Base-by-base conservation (phyloP, 2,888 invertebrate genomes). In the Sphaerophoria taeniata region DNA sequence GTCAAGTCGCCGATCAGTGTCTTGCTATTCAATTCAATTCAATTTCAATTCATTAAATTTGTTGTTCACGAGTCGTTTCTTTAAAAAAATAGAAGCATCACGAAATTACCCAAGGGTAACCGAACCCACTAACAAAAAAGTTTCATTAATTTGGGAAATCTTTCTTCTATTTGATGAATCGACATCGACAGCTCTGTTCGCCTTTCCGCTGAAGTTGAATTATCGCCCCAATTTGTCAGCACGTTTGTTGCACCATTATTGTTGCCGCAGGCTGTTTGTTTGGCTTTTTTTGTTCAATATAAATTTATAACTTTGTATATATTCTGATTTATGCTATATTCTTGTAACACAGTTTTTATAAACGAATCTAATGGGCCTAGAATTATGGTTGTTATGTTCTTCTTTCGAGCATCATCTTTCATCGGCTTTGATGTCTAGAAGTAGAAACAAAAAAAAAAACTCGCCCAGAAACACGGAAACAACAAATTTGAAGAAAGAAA, bases 191-290 rank as follows among this genome's bases (percentile, higher is more conserved):
- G 60, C 60, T 3, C 60, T 43, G 60, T 43, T 43, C 7, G 6
- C 0, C 7, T 36, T n/a, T 2, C 14, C 11, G 12, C 63, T 53
- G 53, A 73, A 70, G 74, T 63, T 72, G 72, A 72, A 60, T 75
- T 79, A 84, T 84, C 75, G 69, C 56, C 72, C 69, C 79, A 76
- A 84, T 76, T 84, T 84, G 71, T 84, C 72, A 79, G 67, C 43
- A 56, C 43, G 34, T 67, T 58, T 56, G 45, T 58, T 67, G 67
- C 49, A 65, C 47, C 56, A 39, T 45, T 56, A 67, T 67, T 53
- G 16, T 53, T 39, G 67, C 69, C 34, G 31, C 36, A 31, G 12
- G 47, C 14, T 78, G 43, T 49, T 56, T 67, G 5, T 33, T 51
- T 34, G 56, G 58, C 70, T 75, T 61, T 24, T 34, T 39, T n/a